Conservation (phyloP, 2,888 invertebrate species). For the Acrocyrtus sp. region DNA sequence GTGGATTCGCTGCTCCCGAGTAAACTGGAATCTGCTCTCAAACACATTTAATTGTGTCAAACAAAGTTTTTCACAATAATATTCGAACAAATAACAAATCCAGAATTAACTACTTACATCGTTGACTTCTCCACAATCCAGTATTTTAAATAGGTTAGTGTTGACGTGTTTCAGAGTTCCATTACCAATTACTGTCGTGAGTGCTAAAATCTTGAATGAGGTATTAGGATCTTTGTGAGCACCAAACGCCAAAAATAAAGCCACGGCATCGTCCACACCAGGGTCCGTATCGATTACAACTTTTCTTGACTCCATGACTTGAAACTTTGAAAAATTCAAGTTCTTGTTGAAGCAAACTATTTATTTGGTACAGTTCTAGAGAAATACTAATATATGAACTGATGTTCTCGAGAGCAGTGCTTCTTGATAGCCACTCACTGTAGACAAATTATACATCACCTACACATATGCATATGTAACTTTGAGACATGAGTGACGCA, state of each 20-base stretch:
- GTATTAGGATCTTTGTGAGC: conserved; percentile 66
- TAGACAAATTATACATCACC: too few species aligned
- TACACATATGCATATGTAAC: too few species aligned
- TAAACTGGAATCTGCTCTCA: conserved; percentile 60
- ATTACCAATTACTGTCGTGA: conserved; percentile 82
- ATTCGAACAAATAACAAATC: background rate
- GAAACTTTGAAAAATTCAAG: too few species aligned
- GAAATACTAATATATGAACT: too few species aligned
- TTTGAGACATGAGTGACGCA: too few species aligned
- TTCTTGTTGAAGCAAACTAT: too few species aligned
- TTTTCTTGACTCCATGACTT: conserved; percentile 31
- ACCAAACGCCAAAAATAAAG: conserved; percentile 70
- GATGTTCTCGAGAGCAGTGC: too few species aligned
- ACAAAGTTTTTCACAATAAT: background rate
- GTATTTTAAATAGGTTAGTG: conserved; percentile 76
- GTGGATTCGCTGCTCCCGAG: conserved; percentile 54
- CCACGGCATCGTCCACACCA: conserved; percentile 75
- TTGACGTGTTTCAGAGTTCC: conserved; percentile 76
- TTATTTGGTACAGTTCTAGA: too few species aligned
- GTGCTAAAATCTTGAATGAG: conserved; percentile 72
- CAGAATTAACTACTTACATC: conserved; percentile 23
- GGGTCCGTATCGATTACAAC: conserved; percentile 74
- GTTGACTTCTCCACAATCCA: conserved; percentile 69
- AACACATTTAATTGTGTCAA: conserved; percentile 5
- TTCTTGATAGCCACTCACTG: too few species aligned